These are phyloP conservation scores for Leucophenga varia DNA, from an alignment of 1,140 invertebrate species.

Conservation along the genomic window DNA sequence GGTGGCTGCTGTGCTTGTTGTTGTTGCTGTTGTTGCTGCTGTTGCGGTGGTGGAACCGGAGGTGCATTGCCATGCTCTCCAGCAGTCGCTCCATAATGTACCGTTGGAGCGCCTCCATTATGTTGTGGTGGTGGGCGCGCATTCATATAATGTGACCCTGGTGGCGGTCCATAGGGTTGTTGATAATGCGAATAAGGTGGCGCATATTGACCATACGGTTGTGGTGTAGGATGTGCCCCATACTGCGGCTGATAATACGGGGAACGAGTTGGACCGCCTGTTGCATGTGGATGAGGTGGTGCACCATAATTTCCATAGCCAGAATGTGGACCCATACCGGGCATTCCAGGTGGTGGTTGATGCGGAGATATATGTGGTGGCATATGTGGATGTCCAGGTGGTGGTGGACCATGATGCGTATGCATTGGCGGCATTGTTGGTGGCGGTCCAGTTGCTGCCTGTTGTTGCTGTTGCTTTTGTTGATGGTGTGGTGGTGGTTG, in stretches of 20 bases:
- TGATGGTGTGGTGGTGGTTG: background rate
- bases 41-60: conserved; percentile 18
- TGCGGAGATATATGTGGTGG: conserved; percentile 52
- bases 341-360: conserved; percentile 57
- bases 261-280: conserved; percentile 63
- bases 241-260: conserved; percentile 67
- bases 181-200: conserved; percentile 63
- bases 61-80: conserved; percentile 20
- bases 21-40: conserved; percentile 10
- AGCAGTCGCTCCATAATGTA: conserved; percentile 22
- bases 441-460: conserved; percentile 26
- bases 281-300: conserved; percentile 50
- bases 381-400: conserved; percentile 49
- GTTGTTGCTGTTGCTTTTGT: conserved; percentile 15
- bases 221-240: conserved; percentile 62
- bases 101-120: conserved; percentile 22
- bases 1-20: conserved; percentile 15
- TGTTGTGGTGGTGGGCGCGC: conserved; percentile 40
- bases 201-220: conserved; percentile 61
- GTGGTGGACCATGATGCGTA: conserved; percentile 50
- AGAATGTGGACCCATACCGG: conserved; percentile 59
- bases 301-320: conserved; percentile 49
- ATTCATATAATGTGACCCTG: conserved; percentile 56
- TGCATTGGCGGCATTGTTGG: conserved; percentile 40
- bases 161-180: conserved; percentile 63